phyloP scores from a whole-genome alignment of 2,888 invertebrate species.

The Tortricodes alternella region DNA sequence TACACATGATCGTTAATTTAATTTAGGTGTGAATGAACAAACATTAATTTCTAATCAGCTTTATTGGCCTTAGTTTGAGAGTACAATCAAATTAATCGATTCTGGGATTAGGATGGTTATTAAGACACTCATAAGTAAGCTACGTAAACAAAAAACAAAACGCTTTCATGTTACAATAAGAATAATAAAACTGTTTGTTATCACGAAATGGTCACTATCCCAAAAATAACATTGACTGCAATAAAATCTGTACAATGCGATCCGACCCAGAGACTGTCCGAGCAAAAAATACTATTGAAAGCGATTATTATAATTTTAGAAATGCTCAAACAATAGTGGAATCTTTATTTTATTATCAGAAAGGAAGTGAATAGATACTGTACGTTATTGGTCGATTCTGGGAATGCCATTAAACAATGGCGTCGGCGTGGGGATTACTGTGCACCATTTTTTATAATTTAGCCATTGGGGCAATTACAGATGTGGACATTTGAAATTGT shows the following conservation, averaged over 20 bases:
- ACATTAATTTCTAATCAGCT: not conserved
- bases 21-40: not conserved
- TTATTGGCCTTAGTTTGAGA: conserved; percentile 5
- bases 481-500: conserved; percentile 13
- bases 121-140: conserved; percentile 1
- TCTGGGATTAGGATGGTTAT: conserved; percentile 1
- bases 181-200: conserved; percentile 9
- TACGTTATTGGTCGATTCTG: conserved; percentile 62
- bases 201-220: conserved; percentile 18
- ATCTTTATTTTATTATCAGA: conserved; percentile 69
- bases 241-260: conserved; percentile 64
- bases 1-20: not conserved
- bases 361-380: conserved; percentile 77
- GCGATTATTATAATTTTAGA: conserved; percentile 74
- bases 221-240: conserved; percentile 52
- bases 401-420: conserved; percentile 71
- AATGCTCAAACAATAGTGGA: conserved; percentile 66
- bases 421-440: conserved; percentile 41
- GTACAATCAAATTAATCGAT: not conserved
- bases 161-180: conserved; percentile 3
- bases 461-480: conserved; percentile 15
- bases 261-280: conserved; percentile 36
- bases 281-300: conserved; percentile 56
- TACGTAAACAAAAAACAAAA: not conserved
- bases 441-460: conserved; percentile 37